Conservation (phyloP, 2,797 vertebrate genomes). For the Diglossa cyanea region DNA sequence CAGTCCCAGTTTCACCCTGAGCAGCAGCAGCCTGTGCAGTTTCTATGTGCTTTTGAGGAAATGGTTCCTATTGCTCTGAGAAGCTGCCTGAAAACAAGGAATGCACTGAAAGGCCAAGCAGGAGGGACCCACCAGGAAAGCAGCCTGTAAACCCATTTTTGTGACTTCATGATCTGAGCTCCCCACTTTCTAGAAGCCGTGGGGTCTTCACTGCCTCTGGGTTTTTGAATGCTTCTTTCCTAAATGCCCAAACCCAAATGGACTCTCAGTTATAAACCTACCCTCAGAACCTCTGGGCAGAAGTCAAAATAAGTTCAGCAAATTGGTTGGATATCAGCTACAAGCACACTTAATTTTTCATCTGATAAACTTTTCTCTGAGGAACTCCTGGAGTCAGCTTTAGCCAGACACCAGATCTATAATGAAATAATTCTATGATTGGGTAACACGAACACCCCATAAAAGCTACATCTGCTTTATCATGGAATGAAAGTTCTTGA, state of each 20-base stretch:
- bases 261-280: not conserved
- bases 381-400: not conserved
- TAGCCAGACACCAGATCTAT: not conserved
- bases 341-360: constrained; percentile 39
- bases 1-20: not conserved
- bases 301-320: constrained; percentile 23
- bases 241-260: not conserved
- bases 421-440: not conserved
- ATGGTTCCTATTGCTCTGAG: not conserved
- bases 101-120: not conserved
- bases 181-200: not conserved
- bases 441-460: not conserved
- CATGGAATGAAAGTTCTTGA: constrained; percentile 38
- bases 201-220: not conserved
- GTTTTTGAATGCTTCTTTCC: not conserved
- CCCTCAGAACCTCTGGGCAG: not conserved
- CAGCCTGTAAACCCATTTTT: not conserved
- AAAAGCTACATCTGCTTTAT: constrained; percentile 39
- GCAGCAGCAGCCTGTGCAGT: not conserved
- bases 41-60: not conserved
- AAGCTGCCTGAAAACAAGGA: not conserved
- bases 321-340: constrained; percentile 4
- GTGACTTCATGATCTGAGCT: not conserved
- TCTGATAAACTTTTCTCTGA: not conserved
- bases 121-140: not conserved